Percentiles rank a stretch among this genome's conserved stretches.
These are phyloP conservation scores for Ctenopoma kingsleyae DNA, from an alignment of 2,797 vertebrate species.

Conservation along the genomic window DNA sequence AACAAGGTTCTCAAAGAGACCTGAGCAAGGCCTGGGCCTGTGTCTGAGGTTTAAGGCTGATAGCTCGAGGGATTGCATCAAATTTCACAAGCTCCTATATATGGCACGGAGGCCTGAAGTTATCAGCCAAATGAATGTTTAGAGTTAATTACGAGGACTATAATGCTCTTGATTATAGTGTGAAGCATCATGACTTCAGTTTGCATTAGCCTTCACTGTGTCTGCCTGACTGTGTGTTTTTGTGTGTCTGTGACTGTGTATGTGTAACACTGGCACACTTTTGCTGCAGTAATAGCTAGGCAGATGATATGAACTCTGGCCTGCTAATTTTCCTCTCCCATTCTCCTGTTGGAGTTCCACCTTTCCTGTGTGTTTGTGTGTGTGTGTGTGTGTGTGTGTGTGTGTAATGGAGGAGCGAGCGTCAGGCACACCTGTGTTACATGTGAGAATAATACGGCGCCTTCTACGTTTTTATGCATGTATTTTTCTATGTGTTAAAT, in stretches of 20 bases:
- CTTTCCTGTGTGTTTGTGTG: conserved; percentile 23
- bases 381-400: conserved; percentile 8
- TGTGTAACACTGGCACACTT: conserved; percentile 36
- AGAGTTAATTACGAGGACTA: conserved; percentile 67
- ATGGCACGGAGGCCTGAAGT: conserved; percentile 47
- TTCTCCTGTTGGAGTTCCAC: conserved; percentile 28
- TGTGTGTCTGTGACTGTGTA: not conserved
- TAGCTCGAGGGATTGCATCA: conserved; percentile 17
- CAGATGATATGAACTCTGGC: conserved; percentile 50
- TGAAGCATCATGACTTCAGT: conserved; percentile 66
- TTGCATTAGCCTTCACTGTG: conserved; percentile 64
- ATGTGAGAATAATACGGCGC: conserved; percentile 1
- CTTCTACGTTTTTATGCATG: not conserved
- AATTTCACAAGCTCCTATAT: conserved; percentile 37
- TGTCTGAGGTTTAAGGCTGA: not conserved
- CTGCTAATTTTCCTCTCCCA: conserved; percentile 41
- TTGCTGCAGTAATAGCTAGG: conserved; percentile 25
- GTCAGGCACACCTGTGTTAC: not conserved
- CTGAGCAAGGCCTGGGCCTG: not conserved
- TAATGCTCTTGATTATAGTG: conserved; percentile 71
- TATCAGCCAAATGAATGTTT: conserved; percentile 76
- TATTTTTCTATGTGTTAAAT: conserved; percentile 13
- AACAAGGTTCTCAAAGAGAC: not conserved
- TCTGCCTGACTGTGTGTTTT: conserved; percentile 57
- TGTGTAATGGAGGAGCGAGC: not conserved